phyloP scores from a whole-genome alignment of 2,888 invertebrate species.

The Parasteatoda lunata region DNA sequence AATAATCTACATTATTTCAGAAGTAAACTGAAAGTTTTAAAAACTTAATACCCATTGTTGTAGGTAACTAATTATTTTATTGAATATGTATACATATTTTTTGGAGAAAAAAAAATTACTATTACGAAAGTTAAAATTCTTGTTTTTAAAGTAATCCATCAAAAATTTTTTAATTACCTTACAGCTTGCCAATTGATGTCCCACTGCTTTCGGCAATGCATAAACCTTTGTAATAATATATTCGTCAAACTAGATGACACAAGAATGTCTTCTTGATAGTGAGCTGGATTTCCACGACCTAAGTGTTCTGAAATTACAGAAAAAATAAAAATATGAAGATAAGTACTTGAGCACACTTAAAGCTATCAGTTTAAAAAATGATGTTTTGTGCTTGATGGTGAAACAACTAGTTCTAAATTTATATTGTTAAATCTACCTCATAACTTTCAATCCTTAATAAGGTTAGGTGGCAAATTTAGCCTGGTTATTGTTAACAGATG shows the following conservation, averaged over 20 bases:
- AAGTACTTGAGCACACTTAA: no score
- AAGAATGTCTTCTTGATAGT: slow-evolving; percentile 78
- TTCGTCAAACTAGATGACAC: slow-evolving; percentile 82
- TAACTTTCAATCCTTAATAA: no score
- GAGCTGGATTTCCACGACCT: slow-evolving; percentile 90
- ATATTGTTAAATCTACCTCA: no score
- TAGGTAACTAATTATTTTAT: not conserved
- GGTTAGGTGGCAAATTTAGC: no score
- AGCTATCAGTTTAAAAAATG: no score
- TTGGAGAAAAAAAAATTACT: not conserved
- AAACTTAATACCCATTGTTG: not conserved
- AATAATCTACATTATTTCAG: no score
- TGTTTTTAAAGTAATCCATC: not conserved
- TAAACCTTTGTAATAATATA: slow-evolving; percentile 72
- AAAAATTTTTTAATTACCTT: slow-evolving; percentile 78
- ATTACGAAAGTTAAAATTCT: no score
- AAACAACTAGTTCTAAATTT: no score
- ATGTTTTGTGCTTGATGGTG: no score
- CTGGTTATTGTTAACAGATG: no score
- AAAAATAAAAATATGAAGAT: no score
- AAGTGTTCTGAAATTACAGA: slow-evolving; percentile 85
- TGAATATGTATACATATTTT: not conserved
- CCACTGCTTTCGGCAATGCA: slow-evolving; percentile 69
- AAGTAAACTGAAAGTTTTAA: not conserved
- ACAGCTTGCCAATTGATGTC: slow-evolving; percentile 82